Evolutionary conservation across 2,797 vertebrate species (phyloP).

Genomic region (Acanthornis magna): DNA sequence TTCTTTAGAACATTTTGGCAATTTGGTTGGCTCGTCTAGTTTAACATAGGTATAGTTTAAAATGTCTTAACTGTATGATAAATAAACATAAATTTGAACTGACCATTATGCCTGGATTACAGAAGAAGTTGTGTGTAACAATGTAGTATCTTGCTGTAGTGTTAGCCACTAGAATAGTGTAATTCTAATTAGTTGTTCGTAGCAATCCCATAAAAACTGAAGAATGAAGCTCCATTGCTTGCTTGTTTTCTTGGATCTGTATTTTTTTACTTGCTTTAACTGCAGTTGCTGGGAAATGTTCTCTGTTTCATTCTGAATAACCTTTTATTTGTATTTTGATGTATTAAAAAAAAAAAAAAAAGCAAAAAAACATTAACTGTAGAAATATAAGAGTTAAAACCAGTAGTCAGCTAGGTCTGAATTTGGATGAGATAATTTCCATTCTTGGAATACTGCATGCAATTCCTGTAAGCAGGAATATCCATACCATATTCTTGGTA

Average conservation of each 20-base stretch:
- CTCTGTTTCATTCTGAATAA: not conserved
- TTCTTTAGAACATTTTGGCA: not conserved
- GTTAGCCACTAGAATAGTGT: not conserved
- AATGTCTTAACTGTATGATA: not conserved
- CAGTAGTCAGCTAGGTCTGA: not conserved
- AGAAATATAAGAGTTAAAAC: not conserved
- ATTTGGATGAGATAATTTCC: not conserved
- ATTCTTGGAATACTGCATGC: not conserved
- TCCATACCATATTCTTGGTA: not conserved
- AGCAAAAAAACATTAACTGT: not conserved
- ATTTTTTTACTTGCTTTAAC: not conserved
- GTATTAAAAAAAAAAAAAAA: not conserved
- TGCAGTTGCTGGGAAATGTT: not conserved
- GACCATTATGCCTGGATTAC: not conserved
- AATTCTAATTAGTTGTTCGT: not conserved
- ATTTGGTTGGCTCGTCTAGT: not conserved
- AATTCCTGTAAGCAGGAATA: not conserved
- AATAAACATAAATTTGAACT: not conserved
- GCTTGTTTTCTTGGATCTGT: not conserved
- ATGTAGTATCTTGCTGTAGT: not conserved
- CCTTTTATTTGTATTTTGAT: not conserved
- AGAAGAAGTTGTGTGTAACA: not conserved
- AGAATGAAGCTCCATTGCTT: not conserved
- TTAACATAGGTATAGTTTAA: not conserved
- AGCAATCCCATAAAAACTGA: not conserved